Conservation (phyloP, 2,888 invertebrate genomes). For the Augiades crinisus region DNA sequence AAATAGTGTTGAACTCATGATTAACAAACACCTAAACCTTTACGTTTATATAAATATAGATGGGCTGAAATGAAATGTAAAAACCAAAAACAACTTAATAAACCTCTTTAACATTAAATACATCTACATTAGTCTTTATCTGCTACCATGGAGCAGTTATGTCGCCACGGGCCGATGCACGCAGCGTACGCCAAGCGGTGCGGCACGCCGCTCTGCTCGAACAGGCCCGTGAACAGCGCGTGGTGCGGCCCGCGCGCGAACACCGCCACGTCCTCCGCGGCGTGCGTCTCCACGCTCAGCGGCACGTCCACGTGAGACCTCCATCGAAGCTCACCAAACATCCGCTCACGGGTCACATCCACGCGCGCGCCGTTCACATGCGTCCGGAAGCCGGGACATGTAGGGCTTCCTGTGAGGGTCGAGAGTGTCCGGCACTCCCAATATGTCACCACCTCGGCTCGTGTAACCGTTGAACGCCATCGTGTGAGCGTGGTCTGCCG, state of each 20-base stretch:
- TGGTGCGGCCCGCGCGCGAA: too few relatives aligned
- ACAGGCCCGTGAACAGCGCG: conserved; percentile 87
- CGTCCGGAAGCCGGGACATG: conserved; percentile 64
- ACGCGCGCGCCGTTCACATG: conserved; percentile 50
- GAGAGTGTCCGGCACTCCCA: conserved; percentile 48
- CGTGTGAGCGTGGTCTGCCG: conserved; percentile 87
- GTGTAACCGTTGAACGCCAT: conserved; percentile 85
- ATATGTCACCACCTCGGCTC: conserved; percentile 53
- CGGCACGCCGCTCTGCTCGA: conserved; percentile 90
- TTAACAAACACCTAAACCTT: too few relatives aligned
- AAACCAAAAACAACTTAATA: too few relatives aligned
- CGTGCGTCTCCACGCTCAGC: conserved; percentile 84
- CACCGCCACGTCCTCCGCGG: conserved; percentile 89
- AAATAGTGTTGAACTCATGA: too few relatives aligned
- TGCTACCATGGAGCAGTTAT: too few relatives aligned
- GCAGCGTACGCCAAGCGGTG: conserved; percentile 87
- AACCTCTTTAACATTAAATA: too few relatives aligned
- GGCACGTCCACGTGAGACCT: conserved; percentile 74
- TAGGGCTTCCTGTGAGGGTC: conserved; percentile 61
- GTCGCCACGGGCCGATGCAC: conserved; percentile 83
- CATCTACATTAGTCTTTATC: too few relatives aligned
- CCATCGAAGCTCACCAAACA: conserved; percentile 39
- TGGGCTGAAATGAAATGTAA: too few relatives aligned
- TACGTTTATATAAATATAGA: too few relatives aligned
- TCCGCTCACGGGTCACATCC: conserved; percentile 51